Conservation (phyloP, 2,797 vertebrate species). For the Pipistrellus nathusii region DNA sequence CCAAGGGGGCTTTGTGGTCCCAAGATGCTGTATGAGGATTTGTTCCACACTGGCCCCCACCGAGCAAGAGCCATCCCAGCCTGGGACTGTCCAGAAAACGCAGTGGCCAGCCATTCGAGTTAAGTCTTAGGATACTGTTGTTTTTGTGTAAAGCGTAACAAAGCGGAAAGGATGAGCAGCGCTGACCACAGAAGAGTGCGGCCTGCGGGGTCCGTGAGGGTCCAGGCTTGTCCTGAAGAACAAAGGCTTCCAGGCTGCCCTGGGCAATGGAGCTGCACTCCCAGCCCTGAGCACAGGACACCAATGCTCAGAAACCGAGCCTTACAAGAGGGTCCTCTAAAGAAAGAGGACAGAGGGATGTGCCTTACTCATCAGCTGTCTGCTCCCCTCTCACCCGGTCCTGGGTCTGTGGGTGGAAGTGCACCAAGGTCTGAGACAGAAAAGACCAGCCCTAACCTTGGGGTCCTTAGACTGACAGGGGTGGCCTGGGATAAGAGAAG, state of each 20-base stretch:
- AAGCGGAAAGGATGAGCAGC: neutral
- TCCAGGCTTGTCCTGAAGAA: neutral
- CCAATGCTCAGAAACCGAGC: fast-evolving
- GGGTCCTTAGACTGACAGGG: neutral
- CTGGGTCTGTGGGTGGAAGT: neutral
- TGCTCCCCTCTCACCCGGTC: neutral
- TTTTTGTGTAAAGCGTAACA: neutral
- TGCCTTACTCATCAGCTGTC: neutral
- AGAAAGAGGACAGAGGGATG: neutral
- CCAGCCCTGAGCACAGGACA: neutral
- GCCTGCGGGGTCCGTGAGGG: neutral
- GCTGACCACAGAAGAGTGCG: neutral
- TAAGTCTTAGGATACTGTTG: neutral
- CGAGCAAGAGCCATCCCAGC: neutral
- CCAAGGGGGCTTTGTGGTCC: neutral
- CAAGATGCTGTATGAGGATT: neutral
- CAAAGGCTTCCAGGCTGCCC: neutral
- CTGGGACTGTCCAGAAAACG: neutral
- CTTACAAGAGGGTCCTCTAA: neutral
- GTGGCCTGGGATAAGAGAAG: neutral
- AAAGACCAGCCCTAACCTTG: neutral
- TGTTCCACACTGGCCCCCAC: neutral
- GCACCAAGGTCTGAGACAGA: neutral
- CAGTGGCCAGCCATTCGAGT: neutral
- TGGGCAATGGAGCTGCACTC: neutral